Evolutionary conservation across 1,140 invertebrate genomes (phyloP), one percentile per base, ranked within the genome.

Genomic region (Parapsyche elsis): DNA sequence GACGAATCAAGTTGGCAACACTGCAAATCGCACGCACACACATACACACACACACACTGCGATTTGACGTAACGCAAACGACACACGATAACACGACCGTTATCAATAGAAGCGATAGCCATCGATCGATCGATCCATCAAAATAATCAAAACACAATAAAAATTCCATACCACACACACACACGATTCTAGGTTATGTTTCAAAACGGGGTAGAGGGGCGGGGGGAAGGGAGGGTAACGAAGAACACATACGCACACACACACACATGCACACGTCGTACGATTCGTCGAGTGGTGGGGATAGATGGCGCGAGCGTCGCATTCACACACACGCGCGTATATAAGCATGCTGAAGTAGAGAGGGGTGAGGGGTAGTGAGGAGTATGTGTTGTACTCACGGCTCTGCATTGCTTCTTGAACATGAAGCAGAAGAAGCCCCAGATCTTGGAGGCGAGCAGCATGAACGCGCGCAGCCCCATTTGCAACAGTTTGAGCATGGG

Each of bases 351-450:
- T 38, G 71, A 19, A 24, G 30, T 2, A 45, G 71, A 10, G 44
- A 10, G 67, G 26, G 67, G 59, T 16, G 59, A 10, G 59, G 21
- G 5, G 59, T 14, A 7, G 30, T 7, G 30, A 38, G 30, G 30
- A 38, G 30, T 38, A 38, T 38, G 30, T 38, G 30, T 38, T 59
- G 86, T 89, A 94, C 94, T 94, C 94, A 98, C 97, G 90, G 95
- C 92, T 92, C 97, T 93, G 90, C 96, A 94, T 92, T 98, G 96
- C 90, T 97, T 96, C 91, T 95, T 96, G 87, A 98, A 92, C 90
- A 98, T 94, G 93, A 96, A 98, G 91, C 95, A 97, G 88, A 98
- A 92, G 92, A 97, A 98, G 92, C 95, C 97, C 97, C 97, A 99
- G 90, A 99, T 95, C 91, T 96, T 97, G 86, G 96, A 96, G 87